phyloP scores from a whole-genome alignment of 2,888 invertebrate species.

The Drosophila siamana region DNA sequence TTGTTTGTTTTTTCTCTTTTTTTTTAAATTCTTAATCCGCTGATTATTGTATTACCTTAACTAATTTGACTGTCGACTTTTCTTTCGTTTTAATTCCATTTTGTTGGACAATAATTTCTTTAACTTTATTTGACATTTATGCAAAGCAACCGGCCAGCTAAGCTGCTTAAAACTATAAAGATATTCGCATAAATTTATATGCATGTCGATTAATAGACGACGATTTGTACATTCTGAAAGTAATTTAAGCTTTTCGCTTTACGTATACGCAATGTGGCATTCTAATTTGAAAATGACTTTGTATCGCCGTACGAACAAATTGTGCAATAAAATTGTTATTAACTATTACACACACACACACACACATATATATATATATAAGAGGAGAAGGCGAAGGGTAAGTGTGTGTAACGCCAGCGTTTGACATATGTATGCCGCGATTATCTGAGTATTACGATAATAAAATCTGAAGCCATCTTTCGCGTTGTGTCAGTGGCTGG shows the following conservation, averaged over 20 bases:
- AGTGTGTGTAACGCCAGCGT: slow-evolving; percentile 22
- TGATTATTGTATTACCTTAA: slow-evolving; percentile 4
- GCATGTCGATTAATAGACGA: slow-evolving; percentile 2
- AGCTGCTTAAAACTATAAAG: slow-evolving; percentile 15
- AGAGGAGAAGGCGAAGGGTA: neutral
- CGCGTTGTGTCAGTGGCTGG: slow-evolving; percentile 47
- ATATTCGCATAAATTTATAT: neutral
- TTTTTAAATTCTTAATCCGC: slow-evolving; percentile 6
- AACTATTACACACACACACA: slow-evolving; percentile 35
- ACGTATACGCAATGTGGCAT: slow-evolving; percentile 56
- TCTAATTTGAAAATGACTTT: slow-evolving; percentile 53
- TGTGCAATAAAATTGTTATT: slow-evolving; percentile 55
- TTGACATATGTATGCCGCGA: slow-evolving; percentile 37
- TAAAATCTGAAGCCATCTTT: slow-evolving; percentile 59
- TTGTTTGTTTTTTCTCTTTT: neutral
- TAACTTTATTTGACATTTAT: slow-evolving; percentile 13
- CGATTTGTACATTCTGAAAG: slow-evolving; percentile 25
- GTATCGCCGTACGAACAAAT: slow-evolving; percentile 29
- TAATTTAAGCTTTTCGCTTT: slow-evolving; percentile 12
- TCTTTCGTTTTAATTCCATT: slow-evolving; percentile 21
- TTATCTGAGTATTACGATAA: slow-evolving; percentile 68
- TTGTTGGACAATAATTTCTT: slow-evolving; percentile 22
- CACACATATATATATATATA: no score
- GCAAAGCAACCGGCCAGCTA: slow-evolving; percentile 3
- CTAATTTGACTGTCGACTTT: slow-evolving; percentile 19